Evolutionary conservation across 2,113 vertebrate species (phyloP).

Genomic region (Heloderma charlesbogerti): DNA sequence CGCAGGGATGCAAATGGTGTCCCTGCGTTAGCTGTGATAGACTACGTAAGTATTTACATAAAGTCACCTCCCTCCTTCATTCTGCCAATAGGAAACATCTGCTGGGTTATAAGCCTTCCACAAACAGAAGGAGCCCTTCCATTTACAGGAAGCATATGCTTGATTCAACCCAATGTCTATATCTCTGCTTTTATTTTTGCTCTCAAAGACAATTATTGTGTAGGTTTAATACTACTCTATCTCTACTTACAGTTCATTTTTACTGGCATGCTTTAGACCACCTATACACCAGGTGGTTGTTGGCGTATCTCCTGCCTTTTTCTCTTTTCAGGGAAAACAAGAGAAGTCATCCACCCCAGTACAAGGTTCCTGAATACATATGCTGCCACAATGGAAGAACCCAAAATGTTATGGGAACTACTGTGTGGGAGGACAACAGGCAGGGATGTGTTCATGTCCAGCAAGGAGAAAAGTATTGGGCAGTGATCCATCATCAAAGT

Average conservation of each 20-base stretch:
- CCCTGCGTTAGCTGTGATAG: no score
- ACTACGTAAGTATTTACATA: no score
- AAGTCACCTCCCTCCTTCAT: no score
- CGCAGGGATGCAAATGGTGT: background rate
- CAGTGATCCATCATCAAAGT: background rate
- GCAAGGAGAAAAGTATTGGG: background rate
- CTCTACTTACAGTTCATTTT: background rate
- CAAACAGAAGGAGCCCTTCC: background rate
- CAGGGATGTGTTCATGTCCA: background rate
- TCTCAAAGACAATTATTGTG: background rate
- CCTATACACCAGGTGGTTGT: background rate
- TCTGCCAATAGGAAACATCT: no score
- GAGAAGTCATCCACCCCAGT: background rate
- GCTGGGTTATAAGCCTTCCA: background rate
- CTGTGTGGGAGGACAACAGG: background rate
- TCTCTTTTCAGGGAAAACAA: background rate
- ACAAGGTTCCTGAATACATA: background rate
- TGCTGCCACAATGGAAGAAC: background rate
- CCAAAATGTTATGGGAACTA: background rate
- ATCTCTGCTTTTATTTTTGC: background rate
- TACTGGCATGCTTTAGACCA: background rate
- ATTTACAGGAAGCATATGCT: background rate
- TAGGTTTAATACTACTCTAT: background rate
- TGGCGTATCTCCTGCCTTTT: background rate
- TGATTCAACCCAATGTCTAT: background rate